phyloP scores from a whole-genome alignment of 2,888 invertebrate genomes.

The Nymphalis polychloros region DNA sequence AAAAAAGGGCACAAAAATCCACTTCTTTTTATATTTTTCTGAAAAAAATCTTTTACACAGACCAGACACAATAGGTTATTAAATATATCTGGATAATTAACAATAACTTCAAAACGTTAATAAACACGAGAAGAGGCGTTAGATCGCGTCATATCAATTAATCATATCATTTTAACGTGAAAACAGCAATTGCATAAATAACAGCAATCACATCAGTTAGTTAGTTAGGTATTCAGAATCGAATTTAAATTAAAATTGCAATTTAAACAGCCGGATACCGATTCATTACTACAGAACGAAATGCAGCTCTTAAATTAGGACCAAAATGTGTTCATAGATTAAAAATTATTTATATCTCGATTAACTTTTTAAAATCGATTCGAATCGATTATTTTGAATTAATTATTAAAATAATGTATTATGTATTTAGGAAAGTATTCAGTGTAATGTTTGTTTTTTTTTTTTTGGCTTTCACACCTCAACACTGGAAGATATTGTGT shows the following conservation, averaged over 20 bases:
- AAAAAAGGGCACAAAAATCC: no score
- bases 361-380: not conserved
- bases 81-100: no score
- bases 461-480: no score
- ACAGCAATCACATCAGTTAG: constrained; percentile 53
- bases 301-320: constrained; percentile 25
- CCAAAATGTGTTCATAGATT: constrained; percentile 16
- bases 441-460: no score
- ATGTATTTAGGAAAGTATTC: no score
- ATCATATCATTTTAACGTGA: constrained; percentile 58
- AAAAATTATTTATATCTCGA: constrained; percentile 11
- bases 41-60: no score
- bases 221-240: constrained; percentile 66
- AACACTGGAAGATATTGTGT: no score
- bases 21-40: no score
- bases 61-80: no score
- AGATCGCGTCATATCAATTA: constrained; percentile 49
- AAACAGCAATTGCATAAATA: constrained; percentile 69
- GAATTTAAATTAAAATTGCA: constrained; percentile 67
- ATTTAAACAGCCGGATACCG: constrained; percentile 51
- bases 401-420: no score
- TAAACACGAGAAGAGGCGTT: constrained; percentile 9
- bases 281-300: constrained; percentile 52
- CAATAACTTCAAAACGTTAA: not conserved
- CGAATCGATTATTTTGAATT: not conserved